A percentile compares a stretch with the other conserved stretches of the same genome.
These are phyloP conservation scores for Diadophis punctatus DNA, from an alignment of 2,113 vertebrate species.

Conservation along the genomic window DNA sequence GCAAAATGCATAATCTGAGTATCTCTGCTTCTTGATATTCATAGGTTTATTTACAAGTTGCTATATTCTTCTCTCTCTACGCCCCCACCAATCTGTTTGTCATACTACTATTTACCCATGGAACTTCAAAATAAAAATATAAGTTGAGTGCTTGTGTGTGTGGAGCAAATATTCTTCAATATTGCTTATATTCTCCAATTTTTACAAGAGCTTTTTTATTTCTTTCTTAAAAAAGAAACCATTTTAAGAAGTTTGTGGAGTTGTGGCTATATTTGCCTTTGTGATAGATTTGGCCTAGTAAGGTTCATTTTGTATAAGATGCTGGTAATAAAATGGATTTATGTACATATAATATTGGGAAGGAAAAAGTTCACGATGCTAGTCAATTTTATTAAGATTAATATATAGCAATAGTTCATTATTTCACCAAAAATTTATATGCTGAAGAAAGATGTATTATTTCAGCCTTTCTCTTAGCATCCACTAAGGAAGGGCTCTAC, in stretches of 20 bases:
- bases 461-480: constrained; percentile 29
- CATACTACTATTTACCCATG: constrained; percentile 56
- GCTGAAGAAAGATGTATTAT: constrained; percentile 27
- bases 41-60: constrained; percentile 66
- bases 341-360: constrained; percentile 43
- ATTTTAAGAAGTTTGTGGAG: constrained; percentile 62
- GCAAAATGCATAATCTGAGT: constrained; percentile 60
- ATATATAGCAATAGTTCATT: constrained; percentile 32
- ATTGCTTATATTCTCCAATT: constrained; percentile 57
- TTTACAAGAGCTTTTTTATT: constrained; percentile 34
- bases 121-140: constrained; percentile 65
- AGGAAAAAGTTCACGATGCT: constrained; percentile 59
- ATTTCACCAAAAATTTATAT: constrained; percentile 54
- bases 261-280: constrained; percentile 57
- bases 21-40: constrained; percentile 63
- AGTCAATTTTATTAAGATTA: constrained; percentile 47
- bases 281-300: constrained; percentile 54
- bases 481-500: constrained; percentile 35
- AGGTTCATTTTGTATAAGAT: constrained; percentile 61
- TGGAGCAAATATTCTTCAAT: constrained; percentile 57
- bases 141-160: constrained; percentile 16
- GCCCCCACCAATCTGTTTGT: constrained; percentile 39
- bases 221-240: constrained; percentile 42
- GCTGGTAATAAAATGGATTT: constrained; percentile 62
- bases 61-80: constrained; percentile 47